phyloP scores from a whole-genome alignment of 2,888 invertebrate genomes.

The Ophioninae sp. region DNA sequence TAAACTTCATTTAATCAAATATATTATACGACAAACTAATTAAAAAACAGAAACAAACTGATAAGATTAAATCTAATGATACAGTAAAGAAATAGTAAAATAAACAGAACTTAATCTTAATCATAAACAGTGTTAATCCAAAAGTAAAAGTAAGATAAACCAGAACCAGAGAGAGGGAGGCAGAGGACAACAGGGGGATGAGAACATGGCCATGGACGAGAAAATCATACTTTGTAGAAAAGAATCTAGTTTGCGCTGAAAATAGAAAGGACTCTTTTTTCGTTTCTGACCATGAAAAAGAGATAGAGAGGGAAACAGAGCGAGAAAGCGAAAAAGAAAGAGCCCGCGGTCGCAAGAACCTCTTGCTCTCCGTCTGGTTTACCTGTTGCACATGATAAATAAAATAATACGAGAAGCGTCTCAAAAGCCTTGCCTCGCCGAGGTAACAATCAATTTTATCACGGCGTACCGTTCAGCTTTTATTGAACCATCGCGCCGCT shows the following conservation, averaged over 20 bases:
- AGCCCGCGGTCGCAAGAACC: conserved; percentile 2
- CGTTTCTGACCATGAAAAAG: conserved; percentile 23
- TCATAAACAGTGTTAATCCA: too few species aligned
- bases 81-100: too few species aligned
- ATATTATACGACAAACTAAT: too few species aligned
- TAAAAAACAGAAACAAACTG: too few species aligned
- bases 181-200: neutral
- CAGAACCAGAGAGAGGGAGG: neutral
- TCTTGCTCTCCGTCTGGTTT: conserved; percentile 5
- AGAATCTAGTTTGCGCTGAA: neutral
- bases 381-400: conserved; percentile 60
- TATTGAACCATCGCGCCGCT: conserved; percentile 20
- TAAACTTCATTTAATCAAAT: too few species aligned
- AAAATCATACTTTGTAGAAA: conserved; percentile 10
- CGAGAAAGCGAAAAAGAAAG: neutral
- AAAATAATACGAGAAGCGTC: conserved; percentile 49
- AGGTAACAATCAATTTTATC: conserved; percentile 41
- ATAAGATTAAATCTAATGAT: too few species aligned
- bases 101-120: too few species aligned
- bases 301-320: neutral
- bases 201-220: conserved; percentile 15
- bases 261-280: too few species aligned
- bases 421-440: conserved; percentile 41
- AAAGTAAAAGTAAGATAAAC: too few species aligned
- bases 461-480: conserved; percentile 21